Percentiles rank a stretch among this genome's conserved stretches.
These are phyloP conservation scores for Amphiprion ocellaris DNA, from an alignment of 2,113 vertebrate species.

Conservation along the genomic window DNA sequence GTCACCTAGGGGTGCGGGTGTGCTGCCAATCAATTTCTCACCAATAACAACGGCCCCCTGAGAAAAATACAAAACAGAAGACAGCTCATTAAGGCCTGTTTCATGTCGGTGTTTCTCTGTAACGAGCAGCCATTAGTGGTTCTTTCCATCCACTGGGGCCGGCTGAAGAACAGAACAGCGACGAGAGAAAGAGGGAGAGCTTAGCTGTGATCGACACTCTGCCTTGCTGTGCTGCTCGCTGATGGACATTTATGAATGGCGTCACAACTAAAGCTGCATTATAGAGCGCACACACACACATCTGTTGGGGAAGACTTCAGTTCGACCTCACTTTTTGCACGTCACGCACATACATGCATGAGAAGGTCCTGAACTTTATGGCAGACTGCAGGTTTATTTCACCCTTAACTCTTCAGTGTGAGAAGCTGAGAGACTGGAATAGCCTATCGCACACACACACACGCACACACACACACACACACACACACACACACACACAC, in stretches of 20 bases:
- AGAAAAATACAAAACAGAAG: conserved; percentile 70
- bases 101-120: conserved; percentile 70
- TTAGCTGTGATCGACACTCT: conserved; percentile 66
- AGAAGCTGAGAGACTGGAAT: conserved; percentile 38
- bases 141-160: conserved; percentile 53
- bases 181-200: conserved; percentile 41
- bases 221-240: conserved; percentile 48
- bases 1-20: conserved; percentile 39
- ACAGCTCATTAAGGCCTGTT: conserved; percentile 79
- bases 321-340: not conserved
- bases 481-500: not conserved
- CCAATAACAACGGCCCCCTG: conserved; percentile 72
- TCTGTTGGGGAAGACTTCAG: not conserved
- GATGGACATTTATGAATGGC: conserved; percentile 74
- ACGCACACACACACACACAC: conserved; percentile 1
- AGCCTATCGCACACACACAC: conserved; percentile 1
- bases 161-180: conserved; percentile 32
- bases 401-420: conserved; percentile 27
- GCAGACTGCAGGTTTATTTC: conserved; percentile 35
- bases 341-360: not conserved
- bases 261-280: conserved; percentile 47
- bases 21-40: conserved; percentile 79
- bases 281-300: not conserved
- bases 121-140: conserved; percentile 80
- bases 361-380: conserved; percentile 22